phyloP scores from a whole-genome alignment of 2,797 vertebrate species.

The Zalophus californianus region DNA sequence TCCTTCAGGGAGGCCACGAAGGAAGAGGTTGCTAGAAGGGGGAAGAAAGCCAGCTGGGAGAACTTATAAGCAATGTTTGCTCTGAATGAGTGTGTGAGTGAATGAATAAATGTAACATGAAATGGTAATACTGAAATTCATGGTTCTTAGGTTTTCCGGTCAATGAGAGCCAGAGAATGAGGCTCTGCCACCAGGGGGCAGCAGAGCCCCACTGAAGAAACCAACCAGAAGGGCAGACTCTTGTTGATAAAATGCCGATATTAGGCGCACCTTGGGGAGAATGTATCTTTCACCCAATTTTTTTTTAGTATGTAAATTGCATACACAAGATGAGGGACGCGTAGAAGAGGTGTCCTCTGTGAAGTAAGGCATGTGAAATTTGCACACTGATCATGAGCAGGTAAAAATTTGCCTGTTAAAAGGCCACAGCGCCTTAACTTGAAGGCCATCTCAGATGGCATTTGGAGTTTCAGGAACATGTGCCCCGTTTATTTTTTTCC shows the following conservation, averaged over 20 bases:
- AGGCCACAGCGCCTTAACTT: neutral
- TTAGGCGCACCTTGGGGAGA: neutral
- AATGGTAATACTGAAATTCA: neutral
- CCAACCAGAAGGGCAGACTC: no score
- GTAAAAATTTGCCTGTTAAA: neutral
- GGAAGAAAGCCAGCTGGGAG: neutral
- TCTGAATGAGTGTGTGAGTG: neutral
- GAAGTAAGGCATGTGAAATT: neutral
- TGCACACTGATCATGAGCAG: neutral
- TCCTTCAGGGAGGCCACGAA: neutral
- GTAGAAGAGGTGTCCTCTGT: neutral
- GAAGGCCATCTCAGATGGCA: neutral
- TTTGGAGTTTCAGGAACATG: neutral
- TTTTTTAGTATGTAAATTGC: neutral
- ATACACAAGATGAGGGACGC: neutral
- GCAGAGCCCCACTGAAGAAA: neutral
- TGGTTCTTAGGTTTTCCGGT: neutral
- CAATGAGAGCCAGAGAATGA: neutral
- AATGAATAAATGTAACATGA: neutral
- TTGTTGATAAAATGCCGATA: neutral
- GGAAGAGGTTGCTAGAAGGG: neutral
- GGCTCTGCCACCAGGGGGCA: slow-evolving; percentile 66
- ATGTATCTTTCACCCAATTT: neutral
- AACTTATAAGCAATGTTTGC: neutral
- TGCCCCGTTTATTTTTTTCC: neutral